These are phyloP conservation scores for Symphodus melops DNA, from an alignment of 2,113 vertebrate genomes.

Conservation along the genomic window DNA sequence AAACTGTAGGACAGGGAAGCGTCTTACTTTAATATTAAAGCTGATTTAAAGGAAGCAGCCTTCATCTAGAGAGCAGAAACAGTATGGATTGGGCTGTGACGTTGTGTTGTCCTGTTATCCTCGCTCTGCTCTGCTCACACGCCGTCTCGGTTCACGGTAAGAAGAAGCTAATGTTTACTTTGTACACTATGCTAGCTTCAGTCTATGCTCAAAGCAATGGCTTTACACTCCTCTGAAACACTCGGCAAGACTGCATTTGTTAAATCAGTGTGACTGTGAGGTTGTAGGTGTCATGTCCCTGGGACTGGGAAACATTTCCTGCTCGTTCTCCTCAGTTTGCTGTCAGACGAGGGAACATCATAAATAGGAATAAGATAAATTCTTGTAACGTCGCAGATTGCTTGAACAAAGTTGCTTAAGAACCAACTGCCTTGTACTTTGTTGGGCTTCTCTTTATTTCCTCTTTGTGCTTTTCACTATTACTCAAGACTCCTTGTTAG, in stretches of 20 bases:
- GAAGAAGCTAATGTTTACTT: background rate
- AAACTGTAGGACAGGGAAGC: background rate
- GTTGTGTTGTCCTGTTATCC: background rate
- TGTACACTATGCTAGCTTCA: background rate
- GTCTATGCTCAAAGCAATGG: background rate
- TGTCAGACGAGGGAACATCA: too few species aligned
- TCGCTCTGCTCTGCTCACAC: background rate
- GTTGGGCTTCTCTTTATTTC: conserved; percentile 36
- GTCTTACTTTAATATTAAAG: background rate
- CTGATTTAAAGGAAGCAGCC: background rate
- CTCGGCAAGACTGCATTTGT: background rate
- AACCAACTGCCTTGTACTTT: background rate
- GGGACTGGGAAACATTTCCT: background rate
- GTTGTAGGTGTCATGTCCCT: background rate
- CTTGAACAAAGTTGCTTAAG: too few species aligned
- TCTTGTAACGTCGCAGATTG: too few species aligned
- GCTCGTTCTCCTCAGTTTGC: background rate
- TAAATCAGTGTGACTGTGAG: background rate
- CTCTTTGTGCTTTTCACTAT: conserved; percentile 58
- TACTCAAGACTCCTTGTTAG: conserved; percentile 28
- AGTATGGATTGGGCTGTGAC: background rate
- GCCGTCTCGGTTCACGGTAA: background rate
- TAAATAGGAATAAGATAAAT: too few species aligned
- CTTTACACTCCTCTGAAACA: too few species aligned
- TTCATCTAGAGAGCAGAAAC: background rate